Evolutionary conservation across 2,888 invertebrate genomes (phyloP), one percentile per base, ranked within the genome.

Genomic region (Aporophyla nigra): DNA sequence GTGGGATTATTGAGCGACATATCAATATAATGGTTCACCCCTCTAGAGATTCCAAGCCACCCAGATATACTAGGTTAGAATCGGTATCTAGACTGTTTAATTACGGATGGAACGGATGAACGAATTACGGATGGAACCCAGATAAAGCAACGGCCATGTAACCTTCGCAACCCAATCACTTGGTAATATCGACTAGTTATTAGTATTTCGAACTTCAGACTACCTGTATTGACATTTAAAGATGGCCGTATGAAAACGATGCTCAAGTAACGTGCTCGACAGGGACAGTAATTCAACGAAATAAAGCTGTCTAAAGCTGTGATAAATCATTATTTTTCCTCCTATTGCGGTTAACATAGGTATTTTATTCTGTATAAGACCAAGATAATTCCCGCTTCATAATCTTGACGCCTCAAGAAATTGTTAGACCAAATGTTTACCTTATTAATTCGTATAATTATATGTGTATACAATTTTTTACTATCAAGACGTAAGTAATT

Each of bases 111-210:
- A n/a, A n/a, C n/a, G n/a, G n/a, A n/a, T n/a, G n/a, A n/a, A n/a
- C n/a, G n/a, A n/a, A n/a, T n/a, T n/a, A n/a, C n/a, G n/a, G n/a
- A n/a, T n/a, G n/a, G n/a, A n/a, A n/a, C n/a, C n/a, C n/a, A n/a
- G n/a, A n/a, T n/a, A n/a, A 53, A 74, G 2, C 16, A 19, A 27
- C 43, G 1, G 14, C 43, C 19, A 74, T 27, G 14, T 53, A 51
- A 75, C 43, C 27, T 61, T 2, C 0, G 46, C 14, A 61, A 75
- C 0, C 61, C 6, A 62, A 62, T 76, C 53, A 33, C 53, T 76
- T 10, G 14, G 19, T 46, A 24, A 46, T 62, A 76, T 54, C 16
- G 21, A 54, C 5, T 27, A 27, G 19, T 24, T 27, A 69, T 49
- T 24, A 40, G 49, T 10, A 14, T 61, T 49, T 58, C 21, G 1